Conservation (phyloP, 2,888 invertebrate species). For the Itoplectis maculator region DNA sequence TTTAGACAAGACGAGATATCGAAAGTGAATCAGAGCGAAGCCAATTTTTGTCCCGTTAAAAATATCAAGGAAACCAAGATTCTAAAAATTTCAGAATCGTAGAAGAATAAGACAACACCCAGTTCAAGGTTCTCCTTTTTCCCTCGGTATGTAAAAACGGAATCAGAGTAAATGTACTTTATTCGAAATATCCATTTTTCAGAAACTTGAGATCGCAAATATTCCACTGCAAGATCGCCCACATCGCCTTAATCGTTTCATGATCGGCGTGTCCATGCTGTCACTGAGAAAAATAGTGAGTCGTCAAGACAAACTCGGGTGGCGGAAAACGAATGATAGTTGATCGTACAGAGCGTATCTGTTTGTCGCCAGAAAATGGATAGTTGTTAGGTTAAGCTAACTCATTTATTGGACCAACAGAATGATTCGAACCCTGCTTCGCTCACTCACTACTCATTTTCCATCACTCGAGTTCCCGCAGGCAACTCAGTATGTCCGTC, state of each 20-base stretch:
- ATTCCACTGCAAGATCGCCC: neutral
- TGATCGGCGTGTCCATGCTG: constrained; percentile 6
- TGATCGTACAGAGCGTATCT: too few species aligned
- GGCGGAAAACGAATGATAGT: too few species aligned
- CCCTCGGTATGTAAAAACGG: neutral
- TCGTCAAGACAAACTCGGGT: too few species aligned
- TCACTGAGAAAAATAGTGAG: neutral
- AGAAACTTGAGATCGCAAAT: neutral
- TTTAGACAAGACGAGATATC: too few species aligned
- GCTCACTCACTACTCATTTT: neutral
- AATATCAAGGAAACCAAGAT: neutral
- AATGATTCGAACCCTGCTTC: too few species aligned
- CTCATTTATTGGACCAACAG: too few species aligned
- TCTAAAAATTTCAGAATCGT: neutral
- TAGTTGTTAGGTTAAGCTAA: too few species aligned
- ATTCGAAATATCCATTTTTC: neutral
- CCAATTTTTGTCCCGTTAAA: neutral
- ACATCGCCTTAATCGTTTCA: neutral
- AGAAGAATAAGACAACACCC: neutral
- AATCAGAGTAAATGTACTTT: neutral
- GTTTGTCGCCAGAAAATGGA: too few species aligned
- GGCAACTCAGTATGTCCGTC: neutral
- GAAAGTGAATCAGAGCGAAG: too few species aligned
- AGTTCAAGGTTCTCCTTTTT: neutral
- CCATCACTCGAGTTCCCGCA: neutral